A percentile compares a stretch with the other conserved stretches of the same genome.
These are phyloP conservation scores for Nyleta sp. DNA, from an alignment of 2,888 invertebrate genomes.

Conservation along the genomic window DNA sequence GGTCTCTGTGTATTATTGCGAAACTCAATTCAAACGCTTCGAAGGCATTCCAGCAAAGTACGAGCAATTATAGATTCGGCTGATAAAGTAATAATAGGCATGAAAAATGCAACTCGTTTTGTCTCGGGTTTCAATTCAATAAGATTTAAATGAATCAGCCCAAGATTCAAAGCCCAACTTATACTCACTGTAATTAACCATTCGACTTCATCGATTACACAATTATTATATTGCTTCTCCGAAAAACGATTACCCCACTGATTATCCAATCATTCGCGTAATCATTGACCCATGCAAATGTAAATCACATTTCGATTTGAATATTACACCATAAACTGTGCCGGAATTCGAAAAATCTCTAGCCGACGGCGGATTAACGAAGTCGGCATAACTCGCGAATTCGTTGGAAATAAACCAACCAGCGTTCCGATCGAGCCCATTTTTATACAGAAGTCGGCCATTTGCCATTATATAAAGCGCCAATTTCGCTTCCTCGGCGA, in stretches of 20 bases:
- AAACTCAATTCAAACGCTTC: constrained; percentile 59
- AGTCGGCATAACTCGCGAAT: neutral
- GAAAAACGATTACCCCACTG: too few relatives aligned
- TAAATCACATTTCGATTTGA: too few relatives aligned
- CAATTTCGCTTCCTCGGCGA: constrained; percentile 10
- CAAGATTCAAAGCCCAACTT: neutral
- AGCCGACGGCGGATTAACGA: neutral
- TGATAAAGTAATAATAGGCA: constrained; percentile 41
- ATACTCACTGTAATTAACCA: neutral
- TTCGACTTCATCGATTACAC: too few relatives aligned
- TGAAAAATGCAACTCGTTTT: constrained; percentile 24
- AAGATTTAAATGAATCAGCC: constrained; percentile 17
- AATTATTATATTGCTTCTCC: too few relatives aligned
- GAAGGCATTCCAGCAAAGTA: constrained; percentile 41
- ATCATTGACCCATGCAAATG: too few relatives aligned
- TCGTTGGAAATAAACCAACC: constrained; percentile 9
- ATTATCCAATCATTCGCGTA: too few relatives aligned
- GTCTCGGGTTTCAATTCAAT: constrained; percentile 10
- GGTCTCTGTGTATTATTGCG: constrained; percentile 52
- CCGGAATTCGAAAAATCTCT: neutral
- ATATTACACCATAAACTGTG: too few relatives aligned
- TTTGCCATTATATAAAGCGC: constrained; percentile 24
- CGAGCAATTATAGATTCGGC: constrained; percentile 51
- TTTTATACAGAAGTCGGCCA: neutral
- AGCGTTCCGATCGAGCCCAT: constrained; percentile 1